Base-by-base conservation (phyloP, 2,888 invertebrate genomes). In the Xylocampa areola region DNA sequence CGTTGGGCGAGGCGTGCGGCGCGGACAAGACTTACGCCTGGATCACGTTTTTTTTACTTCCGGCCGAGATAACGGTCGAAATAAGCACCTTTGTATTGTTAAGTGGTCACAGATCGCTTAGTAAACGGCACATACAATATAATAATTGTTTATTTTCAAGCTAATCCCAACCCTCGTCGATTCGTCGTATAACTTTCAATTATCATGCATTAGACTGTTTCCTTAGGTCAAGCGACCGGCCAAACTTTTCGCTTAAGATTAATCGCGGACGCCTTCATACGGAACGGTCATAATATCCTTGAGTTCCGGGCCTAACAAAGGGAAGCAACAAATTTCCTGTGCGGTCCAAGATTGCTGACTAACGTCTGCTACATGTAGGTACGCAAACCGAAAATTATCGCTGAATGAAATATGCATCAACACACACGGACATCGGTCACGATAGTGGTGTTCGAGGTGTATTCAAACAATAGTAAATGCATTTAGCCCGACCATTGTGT, bases 401-500 rank as follows among this genome's bases (percentile, higher is more conserved):
- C 53, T 68, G 74, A 80, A 81, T 85, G 84, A 84, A 83, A 84
- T 84, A 86, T 82, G 82, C 81, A 80, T 80, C 77, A 73, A 63
- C 74, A 75, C 74, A 77, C 73, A 68, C 65, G 69, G 75, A 78
- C 76, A 77, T 77, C 75, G 80, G 78, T 79, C 79, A 77, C 77
- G 77, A 80, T 79, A 80, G 84, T 81, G 78, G 80, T 84, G 84
- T 85, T 79, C 82, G 83, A 88, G 86, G 89, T 89, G 89, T 88
- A 86, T 88, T 90, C 90, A 87, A 92, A 93, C 92, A 92, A 92
- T 92, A 90, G 91, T 91, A 90, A 92, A 91, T 88, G 90, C 92
- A 93, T 92, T 93, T 91, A 91, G 89, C 85, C 80, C 76, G 83
- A 82, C 85, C 87, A 88, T 91, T 89, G 89, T 90, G 87, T 91